Conservation (phyloP, 2,888 invertebrate genomes). For the Ophioninae sp. region DNA sequence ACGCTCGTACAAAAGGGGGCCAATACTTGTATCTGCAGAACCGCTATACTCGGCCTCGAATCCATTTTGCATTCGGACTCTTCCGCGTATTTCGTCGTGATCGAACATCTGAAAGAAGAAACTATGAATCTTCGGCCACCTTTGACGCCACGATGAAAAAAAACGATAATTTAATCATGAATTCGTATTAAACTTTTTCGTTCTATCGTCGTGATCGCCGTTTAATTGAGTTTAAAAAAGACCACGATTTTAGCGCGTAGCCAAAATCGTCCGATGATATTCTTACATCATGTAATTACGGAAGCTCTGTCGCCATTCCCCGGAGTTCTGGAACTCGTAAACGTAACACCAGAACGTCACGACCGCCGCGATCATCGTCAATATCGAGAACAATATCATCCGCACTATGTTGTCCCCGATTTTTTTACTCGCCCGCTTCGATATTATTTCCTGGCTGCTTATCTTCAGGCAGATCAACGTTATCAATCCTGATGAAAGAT, state of each 20-base stretch:
- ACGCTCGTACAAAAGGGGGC: constrained; percentile 93
- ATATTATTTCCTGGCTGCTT: constrained; percentile 92
- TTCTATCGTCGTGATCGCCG: too few relatives aligned
- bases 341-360: constrained; percentile 92
- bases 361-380: constrained; percentile 89
- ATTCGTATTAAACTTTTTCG: background rate
- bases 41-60: constrained; percentile 90
- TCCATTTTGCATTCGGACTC: constrained; percentile 85
- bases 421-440: constrained; percentile 91
- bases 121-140: background rate
- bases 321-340: constrained; percentile 90
- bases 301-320: constrained; percentile 89
- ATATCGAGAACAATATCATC: constrained; percentile 90
- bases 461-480: constrained; percentile 91
- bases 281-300: constrained; percentile 92
- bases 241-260: background rate
- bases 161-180: too few relatives aligned
- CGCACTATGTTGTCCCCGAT: constrained; percentile 93
- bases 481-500: constrained; percentile 85
- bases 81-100: constrained; percentile 76
- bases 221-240: too few relatives aligned
- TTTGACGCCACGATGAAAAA: background rate
- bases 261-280: background rate
- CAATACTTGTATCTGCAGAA: constrained; percentile 91
- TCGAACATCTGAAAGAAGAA: constrained; percentile 80